These are phyloP conservation scores for Euclidia mi DNA, from an alignment of 2,888 invertebrate genomes.

Conservation along the genomic window DNA sequence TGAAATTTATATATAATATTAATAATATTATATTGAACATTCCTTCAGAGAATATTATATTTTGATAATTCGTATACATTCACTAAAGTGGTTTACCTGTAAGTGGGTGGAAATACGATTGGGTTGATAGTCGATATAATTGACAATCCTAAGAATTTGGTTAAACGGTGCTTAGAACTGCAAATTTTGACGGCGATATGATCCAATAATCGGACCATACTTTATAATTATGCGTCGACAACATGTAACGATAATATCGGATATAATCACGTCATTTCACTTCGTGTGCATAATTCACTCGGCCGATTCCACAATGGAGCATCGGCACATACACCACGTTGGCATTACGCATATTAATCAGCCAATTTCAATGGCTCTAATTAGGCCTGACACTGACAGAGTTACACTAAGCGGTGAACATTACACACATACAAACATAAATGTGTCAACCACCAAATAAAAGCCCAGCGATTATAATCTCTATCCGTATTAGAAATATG, in stretches of 20 bases:
- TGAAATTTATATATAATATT: no score
- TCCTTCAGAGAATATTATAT: no score
- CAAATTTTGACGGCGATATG: slow-evolving; percentile 9
- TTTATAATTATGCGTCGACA: slow-evolving; percentile 53
- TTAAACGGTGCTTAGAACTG: slow-evolving; percentile 17
- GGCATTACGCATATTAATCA: slow-evolving; percentile 87
- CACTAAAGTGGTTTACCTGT: no score
- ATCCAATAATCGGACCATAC: slow-evolving; percentile 27
- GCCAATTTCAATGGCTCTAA: slow-evolving; percentile 86
- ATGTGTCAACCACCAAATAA: slow-evolving; percentile 33
- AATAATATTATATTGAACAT: no score
- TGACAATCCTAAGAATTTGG: background rate
- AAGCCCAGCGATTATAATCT: slow-evolving; percentile 43
- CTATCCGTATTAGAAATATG: slow-evolving; percentile 30
- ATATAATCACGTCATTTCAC: slow-evolving; percentile 77
- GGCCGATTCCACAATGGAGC: slow-evolving; percentile 76
- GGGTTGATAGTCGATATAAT: background rate
- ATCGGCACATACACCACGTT: slow-evolving; percentile 75
- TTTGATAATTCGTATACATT: no score
- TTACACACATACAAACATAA: slow-evolving; percentile 59
- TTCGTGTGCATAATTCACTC: slow-evolving; percentile 77
- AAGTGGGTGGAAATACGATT: no score
- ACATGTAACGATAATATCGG: slow-evolving; percentile 67
- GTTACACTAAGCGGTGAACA: slow-evolving; percentile 79
- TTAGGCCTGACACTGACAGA: slow-evolving; percentile 88